Evolutionary conservation across 2,888 invertebrate species (phyloP).

Genomic region (Lithophane ornitopus): DNA sequence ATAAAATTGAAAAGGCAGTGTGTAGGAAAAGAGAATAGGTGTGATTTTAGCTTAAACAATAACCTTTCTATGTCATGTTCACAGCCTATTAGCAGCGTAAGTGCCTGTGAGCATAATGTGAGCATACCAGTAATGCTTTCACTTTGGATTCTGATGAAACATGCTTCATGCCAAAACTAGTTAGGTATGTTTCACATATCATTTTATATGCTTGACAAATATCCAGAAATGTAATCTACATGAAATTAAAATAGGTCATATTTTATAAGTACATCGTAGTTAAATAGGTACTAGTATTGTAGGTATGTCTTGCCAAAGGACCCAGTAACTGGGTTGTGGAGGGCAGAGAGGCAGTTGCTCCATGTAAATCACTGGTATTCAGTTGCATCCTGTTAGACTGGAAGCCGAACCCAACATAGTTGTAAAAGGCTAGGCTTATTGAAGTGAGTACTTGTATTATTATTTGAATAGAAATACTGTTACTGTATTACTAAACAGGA

Average conservation of each 20-base stretch:
- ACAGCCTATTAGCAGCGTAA: constrained; percentile 75
- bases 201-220: not conserved
- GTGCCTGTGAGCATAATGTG: constrained; percentile 78
- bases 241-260: constrained; percentile 24
- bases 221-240: not conserved
- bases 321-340: not conserved
- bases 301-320: not conserved
- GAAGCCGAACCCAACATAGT: too few species aligned
- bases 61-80: constrained; percentile 72
- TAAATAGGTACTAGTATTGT: not conserved
- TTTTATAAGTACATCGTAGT: not conserved
- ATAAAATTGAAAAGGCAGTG: constrained; percentile 31
- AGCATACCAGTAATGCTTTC: constrained; percentile 83
- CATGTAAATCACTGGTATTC: not conserved
- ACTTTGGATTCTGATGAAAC: constrained; percentile 77
- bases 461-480: not conserved
- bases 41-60: constrained; percentile 59
- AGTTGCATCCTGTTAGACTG: not conserved
- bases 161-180: constrained; percentile 58
- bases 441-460: not conserved
- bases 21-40: constrained; percentile 44
- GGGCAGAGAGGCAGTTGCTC: not conserved
- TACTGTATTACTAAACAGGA: constrained; percentile 44
- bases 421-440: not conserved
- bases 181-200: constrained; percentile 31